Base-by-base conservation (phyloP, 2,797 vertebrate species). In the Helicolenus hilgendorfi region DNA sequence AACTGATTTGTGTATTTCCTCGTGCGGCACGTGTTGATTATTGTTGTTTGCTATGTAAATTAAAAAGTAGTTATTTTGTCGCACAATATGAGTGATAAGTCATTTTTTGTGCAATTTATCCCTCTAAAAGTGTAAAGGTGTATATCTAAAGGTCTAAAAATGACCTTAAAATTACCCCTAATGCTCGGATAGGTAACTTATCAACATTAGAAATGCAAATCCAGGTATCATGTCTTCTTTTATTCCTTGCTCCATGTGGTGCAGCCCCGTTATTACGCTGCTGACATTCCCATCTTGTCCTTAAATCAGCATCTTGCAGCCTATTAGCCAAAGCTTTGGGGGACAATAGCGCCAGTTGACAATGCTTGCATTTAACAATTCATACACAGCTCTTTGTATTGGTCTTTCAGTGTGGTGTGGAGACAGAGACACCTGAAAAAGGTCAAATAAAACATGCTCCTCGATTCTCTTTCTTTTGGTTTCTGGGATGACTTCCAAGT, bases 251-350 rank as follows among this genome's bases (percentile, higher is more conserved):
- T 91, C 70, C 41, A 71, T 75, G 84, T 77, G 64, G 70, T 73
- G 76, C 55, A 81, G 55, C 75, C 63, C 77, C 69, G 92, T 94
- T 90, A 95, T 90, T 89, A 91, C 84, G 77, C 69, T 71, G 58
- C 84, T 87, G 88, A 94, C 88, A 87, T 70, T 79, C 80, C 91
- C 87, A 89, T 85, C 84, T 72, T 72, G 84, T 91, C 83, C 91
- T 89, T 93, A 90, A 93, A 96, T 93, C 91, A 96, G 95, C 95
- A 95, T 94, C 83, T 90, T 94, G 92, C 91, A 93, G 91, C 85
- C 86, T 94, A 94, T 95, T 95, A 96, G 87, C 62, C 64, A 83
- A 93, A 94, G 92, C 87, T 94, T 92, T 86, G 45, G 77, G 63
- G 81, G 82, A 96, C 92, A 92, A 94, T 91, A 69, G 86, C 60